These are phyloP conservation scores for Drosophila rufa DNA, from an alignment of 1,140 invertebrate species.

Conservation along the genomic window DNA sequence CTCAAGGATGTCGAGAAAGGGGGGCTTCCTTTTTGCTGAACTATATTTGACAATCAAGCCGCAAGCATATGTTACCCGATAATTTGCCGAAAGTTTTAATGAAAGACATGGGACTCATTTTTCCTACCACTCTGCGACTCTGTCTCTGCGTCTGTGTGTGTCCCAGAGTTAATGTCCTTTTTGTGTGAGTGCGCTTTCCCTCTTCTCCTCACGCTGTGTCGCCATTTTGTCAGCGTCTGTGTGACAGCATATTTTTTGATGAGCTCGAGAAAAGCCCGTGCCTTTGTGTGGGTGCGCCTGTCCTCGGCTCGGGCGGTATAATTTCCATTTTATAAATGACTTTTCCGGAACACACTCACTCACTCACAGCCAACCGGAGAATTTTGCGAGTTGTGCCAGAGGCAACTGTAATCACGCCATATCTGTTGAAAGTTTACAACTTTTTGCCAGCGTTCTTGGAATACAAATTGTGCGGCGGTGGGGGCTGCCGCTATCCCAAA, in stretches of 20 bases:
- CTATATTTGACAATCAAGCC: constrained; percentile 79
- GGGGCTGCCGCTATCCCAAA: background rate
- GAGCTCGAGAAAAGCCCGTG: constrained; percentile 69
- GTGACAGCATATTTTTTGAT: constrained; percentile 76
- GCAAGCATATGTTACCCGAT: constrained; percentile 85
- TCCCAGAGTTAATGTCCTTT: constrained; percentile 47
- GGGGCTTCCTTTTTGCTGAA: constrained; percentile 39
- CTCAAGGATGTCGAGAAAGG: constrained; percentile 27
- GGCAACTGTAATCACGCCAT: constrained; percentile 81
- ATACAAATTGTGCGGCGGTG: constrained; percentile 22
- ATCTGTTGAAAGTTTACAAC: constrained; percentile 81
- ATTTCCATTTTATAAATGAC: constrained; percentile 79
- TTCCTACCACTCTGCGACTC: constrained; percentile 48
- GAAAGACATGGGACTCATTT: constrained; percentile 85
- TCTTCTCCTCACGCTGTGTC: constrained; percentile 38
- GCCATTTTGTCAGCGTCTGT: constrained; percentile 63
- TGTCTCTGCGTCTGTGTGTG: constrained; percentile 17
- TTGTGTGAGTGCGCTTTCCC: constrained; percentile 29
- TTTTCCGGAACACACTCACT: constrained; percentile 46
- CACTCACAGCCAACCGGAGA: constrained; percentile 4
- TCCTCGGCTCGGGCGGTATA: constrained; percentile 48
- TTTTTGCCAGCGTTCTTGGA: constrained; percentile 25
- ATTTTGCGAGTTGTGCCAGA: constrained; percentile 34
- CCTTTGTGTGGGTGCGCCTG: constrained; percentile 20
- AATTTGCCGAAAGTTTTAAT: constrained; percentile 85